A percentile compares a stretch with the other conserved stretches of the same genome.
Conservation (phyloP, 2,888 invertebrate species). For the Phymatocera aterrima region DNA sequence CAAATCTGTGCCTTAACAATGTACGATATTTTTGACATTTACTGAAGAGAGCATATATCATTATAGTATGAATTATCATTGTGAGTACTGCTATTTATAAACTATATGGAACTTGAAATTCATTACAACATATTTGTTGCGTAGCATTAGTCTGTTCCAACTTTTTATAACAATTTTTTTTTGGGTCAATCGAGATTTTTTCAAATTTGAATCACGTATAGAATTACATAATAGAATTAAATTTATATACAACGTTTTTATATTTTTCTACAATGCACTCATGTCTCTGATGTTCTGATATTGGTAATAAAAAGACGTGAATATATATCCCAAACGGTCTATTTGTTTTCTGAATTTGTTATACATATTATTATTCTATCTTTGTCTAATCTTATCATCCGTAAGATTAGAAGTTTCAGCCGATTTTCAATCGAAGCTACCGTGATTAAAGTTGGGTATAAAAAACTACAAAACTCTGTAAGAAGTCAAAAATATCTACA, state of each 20-base stretch:
- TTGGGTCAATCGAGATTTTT: not conserved
- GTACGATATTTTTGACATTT: not conserved
- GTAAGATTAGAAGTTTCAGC: not conserved
- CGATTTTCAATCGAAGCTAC: too few relatives aligned
- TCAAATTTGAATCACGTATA: not conserved
- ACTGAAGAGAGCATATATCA: not conserved
- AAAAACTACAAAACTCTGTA: too few relatives aligned
- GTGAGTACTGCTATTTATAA: not conserved
- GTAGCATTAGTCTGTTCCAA: not conserved
- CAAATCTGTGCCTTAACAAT: constrained; percentile 24
- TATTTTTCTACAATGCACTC: constrained; percentile 31
- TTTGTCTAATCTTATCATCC: not conserved
- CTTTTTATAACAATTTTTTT: not conserved
- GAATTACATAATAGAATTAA: not conserved
- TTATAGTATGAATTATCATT: not conserved
- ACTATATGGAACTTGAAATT: not conserved
- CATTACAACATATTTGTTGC: constrained; percentile 8
- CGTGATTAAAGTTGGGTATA: too few relatives aligned
- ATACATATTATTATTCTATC: not conserved
- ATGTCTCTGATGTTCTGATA: not conserved
- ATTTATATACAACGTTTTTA: constrained; percentile 8
- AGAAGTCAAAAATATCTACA: too few relatives aligned
- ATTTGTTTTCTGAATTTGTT: not conserved
- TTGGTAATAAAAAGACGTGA: constrained; percentile 23
- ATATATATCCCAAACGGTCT: not conserved